A percentile compares a stretch with the other conserved stretches of the same genome.
These are phyloP conservation scores for Papilio glaucus DNA, from an alignment of 1,140 invertebrate species.

Conservation along the genomic window DNA sequence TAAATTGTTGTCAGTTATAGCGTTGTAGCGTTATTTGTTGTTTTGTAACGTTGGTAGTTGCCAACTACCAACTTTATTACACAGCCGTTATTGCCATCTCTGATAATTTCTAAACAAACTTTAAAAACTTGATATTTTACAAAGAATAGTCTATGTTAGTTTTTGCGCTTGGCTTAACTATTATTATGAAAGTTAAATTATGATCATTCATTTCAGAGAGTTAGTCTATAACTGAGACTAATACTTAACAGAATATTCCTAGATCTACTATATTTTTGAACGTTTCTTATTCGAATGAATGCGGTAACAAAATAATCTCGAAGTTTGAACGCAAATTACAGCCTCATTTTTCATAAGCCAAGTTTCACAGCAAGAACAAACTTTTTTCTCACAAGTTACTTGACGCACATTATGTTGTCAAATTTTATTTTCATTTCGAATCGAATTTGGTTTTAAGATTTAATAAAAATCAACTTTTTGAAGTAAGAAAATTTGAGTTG, in stretches of 20 bases:
- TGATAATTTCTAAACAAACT: no score
- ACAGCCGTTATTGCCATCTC: no score
- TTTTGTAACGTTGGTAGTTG: no score
- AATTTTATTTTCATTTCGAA: slow-evolving; percentile 14
- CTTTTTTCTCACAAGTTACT: slow-evolving; percentile 11
- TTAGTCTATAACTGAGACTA: not conserved
- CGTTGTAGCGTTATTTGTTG: no score
- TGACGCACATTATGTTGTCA: slow-evolving; percentile 4
- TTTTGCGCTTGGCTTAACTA: no score
- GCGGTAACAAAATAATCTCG: not conserved
- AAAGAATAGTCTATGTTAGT: no score
- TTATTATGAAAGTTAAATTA: no score
- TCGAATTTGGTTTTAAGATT: not conserved
- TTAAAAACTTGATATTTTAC: no score
- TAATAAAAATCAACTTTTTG: not conserved
- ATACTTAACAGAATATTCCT: not conserved
- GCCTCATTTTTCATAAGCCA: slow-evolving; percentile 21
- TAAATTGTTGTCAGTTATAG: no score
- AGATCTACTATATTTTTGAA: not conserved
- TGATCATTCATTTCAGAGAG: no score
- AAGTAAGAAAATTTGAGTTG: no score
- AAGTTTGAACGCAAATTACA: slow-evolving; percentile 23
- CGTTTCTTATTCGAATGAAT: not conserved
- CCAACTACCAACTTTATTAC: no score
- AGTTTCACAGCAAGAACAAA: not conserved